Evolutionary conservation across 2,888 invertebrate genomes (phyloP).

Genomic region (Ischnura elegans): DNA sequence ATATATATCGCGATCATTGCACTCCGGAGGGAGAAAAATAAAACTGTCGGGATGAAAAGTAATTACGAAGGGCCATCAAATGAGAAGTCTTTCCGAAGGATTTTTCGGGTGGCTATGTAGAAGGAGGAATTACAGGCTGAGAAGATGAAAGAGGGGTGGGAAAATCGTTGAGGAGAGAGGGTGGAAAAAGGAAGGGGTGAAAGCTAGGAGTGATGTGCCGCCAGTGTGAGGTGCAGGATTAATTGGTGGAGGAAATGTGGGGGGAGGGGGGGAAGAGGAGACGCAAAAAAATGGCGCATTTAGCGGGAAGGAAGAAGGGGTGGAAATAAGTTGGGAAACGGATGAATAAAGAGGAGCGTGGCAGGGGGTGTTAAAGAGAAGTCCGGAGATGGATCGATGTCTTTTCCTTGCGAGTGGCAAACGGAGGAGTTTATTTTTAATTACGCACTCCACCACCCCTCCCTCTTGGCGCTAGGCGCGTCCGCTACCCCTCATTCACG

Average conservation of each 20-base stretch:
- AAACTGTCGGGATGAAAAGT: no score
- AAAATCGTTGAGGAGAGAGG: neutral
- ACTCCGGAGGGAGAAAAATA: no score
- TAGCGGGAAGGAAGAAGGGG: slow-evolving; percentile 18
- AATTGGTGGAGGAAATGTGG: neutral
- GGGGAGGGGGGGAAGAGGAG: slow-evolving; percentile 13
- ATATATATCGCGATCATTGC: no score
- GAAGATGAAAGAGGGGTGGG: neutral
- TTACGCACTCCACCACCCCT: slow-evolving; percentile 32
- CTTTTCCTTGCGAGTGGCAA: neutral
- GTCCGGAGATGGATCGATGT: slow-evolving; percentile 33
- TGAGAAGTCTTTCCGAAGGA: no score
- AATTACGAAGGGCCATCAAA: no score
- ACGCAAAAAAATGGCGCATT: slow-evolving; percentile 15
- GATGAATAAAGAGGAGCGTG: neutral
- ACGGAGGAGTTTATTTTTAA: slow-evolving; percentile 56
- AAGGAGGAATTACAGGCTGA: neutral
- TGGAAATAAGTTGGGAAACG: neutral
- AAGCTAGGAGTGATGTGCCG: neutral
- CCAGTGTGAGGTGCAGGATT: neutral
- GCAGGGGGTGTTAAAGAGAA: neutral
- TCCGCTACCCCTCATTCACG: neutral
- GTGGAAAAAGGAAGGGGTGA: neutral
- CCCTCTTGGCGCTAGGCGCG: no score
- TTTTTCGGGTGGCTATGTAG: no score